Percentiles rank a stretch among this genome's conserved stretches.
phyloP scores from a whole-genome alignment of 2,113 vertebrate species.

The Eurystomus gularis region DNA sequence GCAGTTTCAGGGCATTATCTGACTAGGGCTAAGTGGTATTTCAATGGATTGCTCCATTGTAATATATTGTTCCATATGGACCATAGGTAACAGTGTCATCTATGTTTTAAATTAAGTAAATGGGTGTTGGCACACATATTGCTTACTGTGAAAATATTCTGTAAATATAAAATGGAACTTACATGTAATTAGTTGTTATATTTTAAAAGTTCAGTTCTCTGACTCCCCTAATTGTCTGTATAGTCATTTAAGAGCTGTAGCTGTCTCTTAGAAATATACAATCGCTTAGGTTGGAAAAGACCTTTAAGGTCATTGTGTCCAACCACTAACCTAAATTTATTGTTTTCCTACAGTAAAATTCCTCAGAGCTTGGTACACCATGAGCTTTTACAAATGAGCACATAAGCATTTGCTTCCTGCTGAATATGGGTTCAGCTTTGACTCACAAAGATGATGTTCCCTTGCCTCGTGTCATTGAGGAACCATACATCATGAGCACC shows the following conservation, averaged over 20 bases:
- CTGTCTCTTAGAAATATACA: too few relatives aligned
- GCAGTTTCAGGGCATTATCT: neutral
- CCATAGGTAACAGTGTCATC: neutral
- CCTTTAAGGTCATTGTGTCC: too few relatives aligned
- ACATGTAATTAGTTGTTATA: neutral
- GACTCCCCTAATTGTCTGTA: neutral
- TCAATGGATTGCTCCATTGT: neutral
- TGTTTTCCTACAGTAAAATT: neutral
- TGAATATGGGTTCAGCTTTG: neutral
- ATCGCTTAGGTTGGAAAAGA: too few relatives aligned
- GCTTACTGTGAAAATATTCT: neutral
- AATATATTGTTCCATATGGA: neutral
- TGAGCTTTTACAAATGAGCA: neutral
- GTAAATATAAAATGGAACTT: neutral
- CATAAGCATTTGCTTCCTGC: neutral
- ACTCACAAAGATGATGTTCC: neutral
- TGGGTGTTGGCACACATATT: neutral
- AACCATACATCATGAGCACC: rapidly evolving
- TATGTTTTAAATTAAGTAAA: neutral
- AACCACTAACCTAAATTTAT: too few relatives aligned
- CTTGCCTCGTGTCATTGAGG: too few relatives aligned
- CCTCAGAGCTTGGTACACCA: neutral
- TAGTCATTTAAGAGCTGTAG: neutral
- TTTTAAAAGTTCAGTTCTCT: neutral
- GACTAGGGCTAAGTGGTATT: neutral